Percentiles rank a stretch among this genome's conserved stretches.
Conservation (phyloP, 2,113 vertebrate species). For the Prionailurus viverrinus region DNA sequence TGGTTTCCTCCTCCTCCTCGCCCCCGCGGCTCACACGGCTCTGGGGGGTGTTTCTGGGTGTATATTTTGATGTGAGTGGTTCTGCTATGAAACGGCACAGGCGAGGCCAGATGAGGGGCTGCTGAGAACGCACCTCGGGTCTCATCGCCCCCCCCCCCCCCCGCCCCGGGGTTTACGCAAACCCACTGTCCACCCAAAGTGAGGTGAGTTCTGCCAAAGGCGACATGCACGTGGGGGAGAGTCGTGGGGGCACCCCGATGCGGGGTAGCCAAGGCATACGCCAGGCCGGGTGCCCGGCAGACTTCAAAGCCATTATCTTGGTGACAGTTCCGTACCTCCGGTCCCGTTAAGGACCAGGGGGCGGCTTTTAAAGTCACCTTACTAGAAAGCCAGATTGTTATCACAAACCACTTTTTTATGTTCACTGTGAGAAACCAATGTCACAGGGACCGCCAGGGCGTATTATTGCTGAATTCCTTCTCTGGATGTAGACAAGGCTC, state of each 20-base stretch:
- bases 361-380: fast-evolving
- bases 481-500: background rate
- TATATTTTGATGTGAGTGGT: fast-evolving
- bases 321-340: fast-evolving
- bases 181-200: fast-evolving
- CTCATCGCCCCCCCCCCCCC: background rate
- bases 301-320: fast-evolving
- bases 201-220: fast-evolving
- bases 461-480: fast-evolving
- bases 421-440: fast-evolving
- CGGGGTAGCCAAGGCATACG: fast-evolving
- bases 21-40: background rate
- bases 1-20: fast-evolving
- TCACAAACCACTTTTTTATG: background rate
- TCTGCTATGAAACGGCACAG: background rate
- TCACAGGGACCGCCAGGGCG: fast-evolving
- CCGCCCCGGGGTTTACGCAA: background rate
- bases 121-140: fast-evolving
- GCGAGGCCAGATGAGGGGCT: fast-evolving
- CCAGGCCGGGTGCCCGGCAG: fast-evolving
- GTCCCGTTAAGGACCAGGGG: fast-evolving
- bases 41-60: background rate
- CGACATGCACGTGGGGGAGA: fast-evolving
- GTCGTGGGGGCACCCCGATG: fast-evolving
- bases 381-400: background rate